Evolutionary conservation across 2,888 invertebrate species (phyloP), one percentile per base, ranked within the genome.

Genomic region (Microchrysa polita): DNA sequence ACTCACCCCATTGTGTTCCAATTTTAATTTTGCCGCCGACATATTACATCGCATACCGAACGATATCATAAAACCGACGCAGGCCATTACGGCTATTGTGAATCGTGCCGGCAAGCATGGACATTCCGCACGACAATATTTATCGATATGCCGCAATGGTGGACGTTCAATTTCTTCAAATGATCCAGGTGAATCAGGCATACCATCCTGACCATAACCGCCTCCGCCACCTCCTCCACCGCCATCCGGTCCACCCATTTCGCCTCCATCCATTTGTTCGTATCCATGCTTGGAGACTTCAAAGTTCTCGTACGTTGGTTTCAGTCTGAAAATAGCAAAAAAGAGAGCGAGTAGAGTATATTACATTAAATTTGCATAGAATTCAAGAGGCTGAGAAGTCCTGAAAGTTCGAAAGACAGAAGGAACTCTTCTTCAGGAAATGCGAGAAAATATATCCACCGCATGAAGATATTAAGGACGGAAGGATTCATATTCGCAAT

Each of bases 11-110:
- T 84, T 83, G 75, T 88, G 88, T 78, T 91, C 90, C 83, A 92
- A 88, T 83, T 93, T 92, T 74, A 96, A 90, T 84, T 97, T 96
- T 61, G 98, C 98, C 86, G 98, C 96, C 72, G 98, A 96, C 94
- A 99, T 95, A 86, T 98, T 99, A 86, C 97, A 98, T 74, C 99
- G 90, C 92, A 99, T 99, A 18, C 99, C 99, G 82, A 97, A 96
- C 85, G 95, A 95, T 82, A 96, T 96, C 84, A 96, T 90, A 86
- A 96, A 96, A 73, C 96, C 95, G 81, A 94, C 83, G 82, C 95
- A 95, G 18, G 95, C 94, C 81, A 96, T 88, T 76, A 94, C 85
- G 72, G 95, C 94, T 77, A 95, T 92, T 14, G 96, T 96, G 85
- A 92, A 95, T 78, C 96, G 90, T 81, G 95, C 94, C 71, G 84